Conservation (phyloP, 2,113 vertebrate genomes). For the Cyanistes caeruleus region DNA sequence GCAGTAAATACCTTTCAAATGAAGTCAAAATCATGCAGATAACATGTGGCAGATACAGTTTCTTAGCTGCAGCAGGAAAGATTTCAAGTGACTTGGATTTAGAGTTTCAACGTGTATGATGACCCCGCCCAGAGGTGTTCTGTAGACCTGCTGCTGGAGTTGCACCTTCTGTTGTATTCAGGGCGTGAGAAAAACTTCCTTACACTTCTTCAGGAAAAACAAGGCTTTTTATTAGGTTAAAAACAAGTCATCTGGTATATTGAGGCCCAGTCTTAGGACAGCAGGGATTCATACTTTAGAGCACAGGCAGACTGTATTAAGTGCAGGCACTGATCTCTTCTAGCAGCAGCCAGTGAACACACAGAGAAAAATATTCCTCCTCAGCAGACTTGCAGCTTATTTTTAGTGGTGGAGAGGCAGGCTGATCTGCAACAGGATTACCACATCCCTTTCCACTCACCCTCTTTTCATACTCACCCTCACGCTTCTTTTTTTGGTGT, state of each 20-base stretch:
- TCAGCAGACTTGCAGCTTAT: not conserved
- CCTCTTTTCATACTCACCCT: too few relatives aligned
- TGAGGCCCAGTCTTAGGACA: not conserved
- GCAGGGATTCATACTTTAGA: not conserved
- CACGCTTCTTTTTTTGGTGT: not conserved
- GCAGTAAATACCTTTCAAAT: not conserved
- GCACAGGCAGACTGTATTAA: not conserved
- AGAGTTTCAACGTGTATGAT: not conserved
- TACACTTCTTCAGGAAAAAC: not conserved
- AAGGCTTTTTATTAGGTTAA: not conserved
- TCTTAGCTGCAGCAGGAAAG: not conserved
- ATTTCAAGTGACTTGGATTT: not conserved
- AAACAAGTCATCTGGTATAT: not conserved
- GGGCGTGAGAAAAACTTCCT: not conserved
- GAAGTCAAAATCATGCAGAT: not conserved
- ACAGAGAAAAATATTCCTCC: not conserved
- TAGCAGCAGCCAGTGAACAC: not conserved
- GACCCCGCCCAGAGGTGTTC: not conserved
- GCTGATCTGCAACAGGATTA: not conserved
- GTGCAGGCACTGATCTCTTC: not conserved
- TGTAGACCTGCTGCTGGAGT: not conserved
- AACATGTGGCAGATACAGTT: not conserved
- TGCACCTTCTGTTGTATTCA: not conserved
- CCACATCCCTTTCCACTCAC: not conserved
- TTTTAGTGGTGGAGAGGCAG: not conserved